Evolutionary conservation across 2,888 invertebrate genomes (phyloP).

Genomic region (Latrodectus elegans): DNA sequence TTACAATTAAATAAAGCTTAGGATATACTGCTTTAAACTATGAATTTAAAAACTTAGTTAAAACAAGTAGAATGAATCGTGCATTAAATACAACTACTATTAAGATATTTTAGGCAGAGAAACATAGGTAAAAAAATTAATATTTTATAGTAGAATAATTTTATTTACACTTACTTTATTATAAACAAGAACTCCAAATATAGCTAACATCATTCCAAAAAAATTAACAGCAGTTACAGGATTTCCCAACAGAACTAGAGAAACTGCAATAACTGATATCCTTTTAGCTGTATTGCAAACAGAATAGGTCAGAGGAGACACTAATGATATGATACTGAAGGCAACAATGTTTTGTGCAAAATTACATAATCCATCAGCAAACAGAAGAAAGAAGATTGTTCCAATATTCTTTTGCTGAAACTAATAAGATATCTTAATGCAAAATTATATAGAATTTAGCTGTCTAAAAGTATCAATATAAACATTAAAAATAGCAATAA

Average conservation of each 20-base stretch:
- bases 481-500: not conserved
- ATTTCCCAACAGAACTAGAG: slow-evolving; percentile 89
- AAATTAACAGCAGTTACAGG: slow-evolving; percentile 91
- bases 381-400: slow-evolving; percentile 77
- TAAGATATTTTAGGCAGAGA: too few species aligned
- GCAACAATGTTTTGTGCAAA: slow-evolving; percentile 97
- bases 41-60: too few species aligned
- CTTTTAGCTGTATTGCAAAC: slow-evolving; percentile 96
- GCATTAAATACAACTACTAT: too few species aligned
- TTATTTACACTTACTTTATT: slow-evolving; percentile 81
- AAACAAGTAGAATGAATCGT: too few species aligned
- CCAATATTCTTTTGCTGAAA: slow-evolving; percentile 63
- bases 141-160: too few species aligned
- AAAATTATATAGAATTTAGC: not conserved
- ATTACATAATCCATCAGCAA: slow-evolving; percentile 89
- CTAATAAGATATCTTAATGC: slow-evolving; percentile 48
- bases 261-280: slow-evolving; percentile 90
- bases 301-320: slow-evolving; percentile 95
- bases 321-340: slow-evolving; percentile 90
- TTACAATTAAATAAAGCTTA: too few species aligned
- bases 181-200: slow-evolving; percentile 91
- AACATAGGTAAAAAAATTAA: too few species aligned
- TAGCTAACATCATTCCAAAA: slow-evolving; percentile 91
- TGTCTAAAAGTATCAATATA: not conserved
- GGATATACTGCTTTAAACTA: too few species aligned